Percentiles rank a stretch among this genome's conserved stretches.
Conservation (phyloP, 1,140 invertebrate genomes). For the Gryllus bimaculatus region DNA sequence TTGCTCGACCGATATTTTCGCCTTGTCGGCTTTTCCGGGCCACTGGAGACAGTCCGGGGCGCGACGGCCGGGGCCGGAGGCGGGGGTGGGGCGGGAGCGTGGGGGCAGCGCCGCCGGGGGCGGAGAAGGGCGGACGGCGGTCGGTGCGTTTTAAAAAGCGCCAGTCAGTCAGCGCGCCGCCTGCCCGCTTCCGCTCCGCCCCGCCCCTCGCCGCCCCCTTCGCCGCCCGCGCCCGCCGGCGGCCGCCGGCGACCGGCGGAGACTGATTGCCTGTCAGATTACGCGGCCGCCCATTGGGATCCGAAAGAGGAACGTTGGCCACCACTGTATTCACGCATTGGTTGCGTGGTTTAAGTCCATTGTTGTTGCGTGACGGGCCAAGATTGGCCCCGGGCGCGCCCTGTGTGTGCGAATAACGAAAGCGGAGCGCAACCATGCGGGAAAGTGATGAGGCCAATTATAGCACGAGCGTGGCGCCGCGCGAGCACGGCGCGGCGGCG, state of each 20-base stretch:
- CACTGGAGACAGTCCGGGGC: not conserved
- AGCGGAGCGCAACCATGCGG: not conserved
- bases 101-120: too few species aligned
- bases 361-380: not conserved
- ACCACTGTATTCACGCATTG: not conserved
- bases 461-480: not conserved
- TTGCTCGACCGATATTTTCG: not conserved
- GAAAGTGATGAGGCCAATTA: not conserved
- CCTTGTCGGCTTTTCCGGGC: not conserved
- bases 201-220: too few species aligned
- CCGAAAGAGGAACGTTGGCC: too few species aligned
- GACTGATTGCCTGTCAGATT: not conserved
- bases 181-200: too few species aligned
- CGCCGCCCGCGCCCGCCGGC: too few species aligned
- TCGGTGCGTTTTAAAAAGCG: not conserved
- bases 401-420: not conserved
- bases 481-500: not conserved
- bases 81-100: not conserved
- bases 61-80: too few species aligned
- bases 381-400: not conserved
- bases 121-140: not conserved
- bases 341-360: not conserved
- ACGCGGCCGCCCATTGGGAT: not conserved
- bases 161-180: not conserved
- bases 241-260: not conserved